These are phyloP conservation scores for Ceraclea dissimilis DNA, from an alignment of 2,888 invertebrate species.

Conservation along the genomic window DNA sequence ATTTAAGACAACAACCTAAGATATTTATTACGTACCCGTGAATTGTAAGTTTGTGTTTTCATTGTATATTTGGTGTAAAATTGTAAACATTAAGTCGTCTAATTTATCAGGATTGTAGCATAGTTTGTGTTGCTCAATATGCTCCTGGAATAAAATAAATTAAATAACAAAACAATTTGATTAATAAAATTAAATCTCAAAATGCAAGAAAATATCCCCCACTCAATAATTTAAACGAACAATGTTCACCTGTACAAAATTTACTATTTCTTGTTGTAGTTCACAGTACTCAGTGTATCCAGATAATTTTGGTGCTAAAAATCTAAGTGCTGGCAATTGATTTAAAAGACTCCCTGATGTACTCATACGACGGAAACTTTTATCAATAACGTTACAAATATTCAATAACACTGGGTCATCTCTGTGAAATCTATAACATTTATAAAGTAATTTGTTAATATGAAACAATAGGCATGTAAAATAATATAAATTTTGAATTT, in stretches of 20 bases:
- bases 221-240: too few relatives aligned
- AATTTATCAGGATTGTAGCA: constrained; percentile 29
- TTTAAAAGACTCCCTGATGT: constrained; percentile 63
- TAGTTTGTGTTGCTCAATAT: constrained; percentile 46
- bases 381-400: constrained; percentile 52
- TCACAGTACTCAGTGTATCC: constrained; percentile 44
- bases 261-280: not conserved
- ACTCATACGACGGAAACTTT: constrained; percentile 55
- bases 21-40: constrained; percentile 29
- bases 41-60: constrained; percentile 39
- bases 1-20: not conserved
- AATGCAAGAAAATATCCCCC: too few relatives aligned
- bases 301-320: constrained; percentile 52
- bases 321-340: constrained; percentile 60
- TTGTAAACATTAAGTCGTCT: constrained; percentile 57
- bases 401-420: constrained; percentile 48
- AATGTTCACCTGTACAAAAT: not conserved
- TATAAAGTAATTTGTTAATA: not conserved
- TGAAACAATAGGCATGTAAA: not conserved
- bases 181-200: too few relatives aligned
- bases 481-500: not conserved
- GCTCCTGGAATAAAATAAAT: constrained; percentile 36
- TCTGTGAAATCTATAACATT: constrained; percentile 44
- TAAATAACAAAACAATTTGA: too few relatives aligned
- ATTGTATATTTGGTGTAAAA: constrained; percentile 50